Percentiles rank a stretch among this genome's conserved stretches.
phyloP scores from a whole-genome alignment of 1,140 invertebrate species.

The Atta texana region DNA sequence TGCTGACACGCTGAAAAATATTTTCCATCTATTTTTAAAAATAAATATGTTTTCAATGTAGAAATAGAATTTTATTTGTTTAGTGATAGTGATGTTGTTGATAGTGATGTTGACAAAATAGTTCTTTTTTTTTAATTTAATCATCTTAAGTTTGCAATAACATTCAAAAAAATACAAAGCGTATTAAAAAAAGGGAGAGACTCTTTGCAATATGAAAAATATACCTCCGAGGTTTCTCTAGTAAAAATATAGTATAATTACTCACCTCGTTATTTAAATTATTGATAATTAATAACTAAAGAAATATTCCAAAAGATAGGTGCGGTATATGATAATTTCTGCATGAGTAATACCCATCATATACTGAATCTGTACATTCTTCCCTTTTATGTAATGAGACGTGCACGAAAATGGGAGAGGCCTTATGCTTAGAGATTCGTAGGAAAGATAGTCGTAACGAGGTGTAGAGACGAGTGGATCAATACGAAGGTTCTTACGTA shows the following conservation, averaged over 20 bases:
- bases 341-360: conserved; percentile 29
- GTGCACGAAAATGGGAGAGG: conserved; percentile 78
- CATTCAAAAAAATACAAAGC: neutral
- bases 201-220: neutral
- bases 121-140: neutral
- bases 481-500: conserved; percentile 85
- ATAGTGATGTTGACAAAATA: neutral
- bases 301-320: neutral
- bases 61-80: conserved; percentile 27
- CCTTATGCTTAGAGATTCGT: conserved; percentile 81
- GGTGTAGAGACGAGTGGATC: conserved; percentile 81
- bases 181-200: neutral
- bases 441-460: conserved; percentile 85
- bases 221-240: neutral
- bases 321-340: neutral
- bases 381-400: conserved; percentile 75
- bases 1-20: conserved; percentile 1
- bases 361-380: conserved; percentile 60
- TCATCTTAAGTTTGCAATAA: neutral
- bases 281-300: neutral
- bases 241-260: neutral
- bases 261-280: neutral
- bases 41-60: conserved; percentile 1
- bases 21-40: conserved; percentile 1
- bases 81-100: neutral